Percentiles rank a stretch among this genome's conserved stretches.
These are phyloP conservation scores for Syngnathus floridae DNA, from an alignment of 2,113 vertebrate genomes.

Conservation along the genomic window DNA sequence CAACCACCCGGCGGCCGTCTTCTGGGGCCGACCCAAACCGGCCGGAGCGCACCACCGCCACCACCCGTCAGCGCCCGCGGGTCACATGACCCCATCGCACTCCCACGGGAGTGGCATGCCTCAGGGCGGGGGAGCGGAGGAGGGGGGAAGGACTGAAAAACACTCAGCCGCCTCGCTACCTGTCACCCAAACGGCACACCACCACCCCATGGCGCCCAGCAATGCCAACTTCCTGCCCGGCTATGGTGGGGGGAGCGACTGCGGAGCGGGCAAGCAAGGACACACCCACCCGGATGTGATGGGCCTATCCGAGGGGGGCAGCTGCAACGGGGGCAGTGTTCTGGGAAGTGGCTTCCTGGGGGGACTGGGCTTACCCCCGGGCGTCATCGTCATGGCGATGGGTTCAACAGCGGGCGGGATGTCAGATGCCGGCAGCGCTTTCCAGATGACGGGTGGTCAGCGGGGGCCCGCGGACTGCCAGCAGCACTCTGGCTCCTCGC, in stretches of 20 bases:
- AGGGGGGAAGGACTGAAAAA: conserved; percentile 73
- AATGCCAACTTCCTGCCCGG: conserved; percentile 76
- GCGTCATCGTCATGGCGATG: conserved; percentile 93
- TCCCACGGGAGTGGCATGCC: conserved; percentile 75
- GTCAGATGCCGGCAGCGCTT: conserved; percentile 78
- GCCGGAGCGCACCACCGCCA: conserved; percentile 41
- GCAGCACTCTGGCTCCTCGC: conserved; percentile 75
- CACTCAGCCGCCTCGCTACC: conserved; percentile 68
- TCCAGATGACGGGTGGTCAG: conserved; percentile 81
- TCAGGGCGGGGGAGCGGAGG: conserved; percentile 44
- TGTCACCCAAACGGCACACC: conserved; percentile 76
- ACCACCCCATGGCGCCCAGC: conserved; percentile 71
- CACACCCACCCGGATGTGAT: conserved; percentile 62
- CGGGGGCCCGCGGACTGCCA: conserved; percentile 82
- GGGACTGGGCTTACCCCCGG: conserved; percentile 85
- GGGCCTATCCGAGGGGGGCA: conserved; percentile 63
- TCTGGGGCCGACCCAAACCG: conserved; percentile 70
- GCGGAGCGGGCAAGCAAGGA: conserved; percentile 79
- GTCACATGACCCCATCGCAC: conserved; percentile 54
- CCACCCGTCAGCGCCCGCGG: conserved; percentile 25
- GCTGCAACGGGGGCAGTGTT: conserved; percentile 78
- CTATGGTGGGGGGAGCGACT: conserved; percentile 78
- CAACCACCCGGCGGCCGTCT: conserved; percentile 69
- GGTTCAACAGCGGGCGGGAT: conserved; percentile 74
- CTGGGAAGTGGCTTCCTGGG: conserved; percentile 84